These are phyloP conservation scores for Atrichornis clamosus DNA, from an alignment of 2,113 vertebrate species.

Conservation along the genomic window DNA sequence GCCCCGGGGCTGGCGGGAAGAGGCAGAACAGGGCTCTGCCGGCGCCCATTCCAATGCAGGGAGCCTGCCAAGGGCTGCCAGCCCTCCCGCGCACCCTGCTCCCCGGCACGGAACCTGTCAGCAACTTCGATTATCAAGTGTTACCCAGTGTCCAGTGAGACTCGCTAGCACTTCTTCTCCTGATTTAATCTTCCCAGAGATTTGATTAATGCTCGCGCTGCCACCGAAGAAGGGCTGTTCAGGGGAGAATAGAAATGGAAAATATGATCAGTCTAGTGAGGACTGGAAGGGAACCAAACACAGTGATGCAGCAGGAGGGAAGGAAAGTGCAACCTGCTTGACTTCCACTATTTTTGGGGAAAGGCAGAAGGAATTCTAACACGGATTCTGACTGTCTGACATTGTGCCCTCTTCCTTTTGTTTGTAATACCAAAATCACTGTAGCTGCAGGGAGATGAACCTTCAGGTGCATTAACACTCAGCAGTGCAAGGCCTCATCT, in stretches of 20 bases:
- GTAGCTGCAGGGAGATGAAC: not conserved
- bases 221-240: conserved; percentile 90
- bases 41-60: fast-evolving
- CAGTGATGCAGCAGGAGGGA: not conserved
- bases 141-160: conserved; percentile 91
- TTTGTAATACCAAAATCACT: not conserved
- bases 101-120: not conserved
- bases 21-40: not conserved
- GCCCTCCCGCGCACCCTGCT: not conserved
- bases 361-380: not conserved
- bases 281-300: not conserved
- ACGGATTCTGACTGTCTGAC: not conserved
- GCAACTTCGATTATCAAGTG: not conserved
- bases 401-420: not conserved
- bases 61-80: not conserved
- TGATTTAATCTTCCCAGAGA: conserved; percentile 86
- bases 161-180: conserved; percentile 85
- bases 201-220: conserved; percentile 85
- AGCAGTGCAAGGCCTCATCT: not conserved
- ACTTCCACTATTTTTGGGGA: not conserved
- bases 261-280: not conserved
- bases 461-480: not conserved
- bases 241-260: not conserved
- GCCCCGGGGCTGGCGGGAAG: not conserved
- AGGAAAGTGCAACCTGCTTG: not conserved